phyloP scores from a whole-genome alignment of 2,797 vertebrate species.

The Spinibarbus caldwelli region DNA sequence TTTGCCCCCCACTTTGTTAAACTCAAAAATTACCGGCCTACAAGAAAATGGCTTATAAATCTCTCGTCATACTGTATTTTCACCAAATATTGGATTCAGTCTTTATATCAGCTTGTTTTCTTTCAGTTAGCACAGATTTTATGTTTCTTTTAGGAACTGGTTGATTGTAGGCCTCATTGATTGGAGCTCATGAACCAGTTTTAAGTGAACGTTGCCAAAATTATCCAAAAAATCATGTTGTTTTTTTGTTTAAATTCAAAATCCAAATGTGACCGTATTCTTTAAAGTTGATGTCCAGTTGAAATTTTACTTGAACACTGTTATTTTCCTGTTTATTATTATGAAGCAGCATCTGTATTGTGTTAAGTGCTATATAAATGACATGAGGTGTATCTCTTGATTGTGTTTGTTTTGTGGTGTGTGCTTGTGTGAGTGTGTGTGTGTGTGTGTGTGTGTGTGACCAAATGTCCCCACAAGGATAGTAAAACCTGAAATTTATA shows the following conservation, averaged over 20 bases:
- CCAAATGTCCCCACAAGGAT: no score
- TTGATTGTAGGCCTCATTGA: neutral
- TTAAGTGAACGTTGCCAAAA: neutral
- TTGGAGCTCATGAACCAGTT: neutral
- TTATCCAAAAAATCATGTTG: neutral
- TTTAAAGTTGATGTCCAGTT: neutral
- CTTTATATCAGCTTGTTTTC: no score
- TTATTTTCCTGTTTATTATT: neutral
- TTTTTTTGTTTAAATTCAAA: no score
- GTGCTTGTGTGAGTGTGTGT: conserved; percentile 69
- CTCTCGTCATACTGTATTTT: no score
- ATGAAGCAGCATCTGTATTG: neutral
- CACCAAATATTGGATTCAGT: no score
- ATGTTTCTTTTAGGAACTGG: neutral
- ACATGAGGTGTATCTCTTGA: neutral
- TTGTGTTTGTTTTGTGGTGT: conserved; percentile 68
- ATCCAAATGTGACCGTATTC: neutral
- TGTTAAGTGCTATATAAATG: neutral
- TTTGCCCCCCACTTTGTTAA: no score
- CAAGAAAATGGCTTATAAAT: no score
- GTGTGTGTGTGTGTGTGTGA: no score
- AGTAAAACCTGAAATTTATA: no score
- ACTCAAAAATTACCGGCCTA: no score
- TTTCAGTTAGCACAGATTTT: no score
- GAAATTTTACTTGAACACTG: no score